phyloP scores from a whole-genome alignment of 92 coral and sea anemone species.

The Parazoanthus darwini region DNA sequence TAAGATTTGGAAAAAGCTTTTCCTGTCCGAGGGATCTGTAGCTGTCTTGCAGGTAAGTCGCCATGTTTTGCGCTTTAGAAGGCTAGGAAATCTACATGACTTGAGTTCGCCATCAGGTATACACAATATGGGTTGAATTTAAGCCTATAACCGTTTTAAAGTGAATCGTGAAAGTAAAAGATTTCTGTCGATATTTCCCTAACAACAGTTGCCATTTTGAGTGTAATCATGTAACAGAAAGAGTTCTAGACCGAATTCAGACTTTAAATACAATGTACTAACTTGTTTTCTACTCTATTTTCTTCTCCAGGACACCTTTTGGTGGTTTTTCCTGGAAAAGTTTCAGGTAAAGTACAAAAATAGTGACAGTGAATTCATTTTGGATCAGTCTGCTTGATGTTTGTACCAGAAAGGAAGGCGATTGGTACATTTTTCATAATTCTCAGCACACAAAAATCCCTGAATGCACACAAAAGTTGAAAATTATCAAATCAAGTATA shows the following conservation, averaged over 20 bases:
- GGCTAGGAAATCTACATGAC: neutral
- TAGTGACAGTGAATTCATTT: neutral
- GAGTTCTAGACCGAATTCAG: neutral
- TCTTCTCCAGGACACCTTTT: conserved; percentile 79
- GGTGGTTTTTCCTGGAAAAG: conserved; percentile 92
- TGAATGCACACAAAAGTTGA: too few species aligned
- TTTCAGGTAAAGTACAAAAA: conserved; percentile 38
- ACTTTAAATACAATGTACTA: too few species aligned
- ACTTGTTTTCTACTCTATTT: neutral
- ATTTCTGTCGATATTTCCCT: neutral
- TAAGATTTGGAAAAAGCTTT: conserved; percentile 81
- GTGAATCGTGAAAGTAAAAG: neutral
- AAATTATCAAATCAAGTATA: too few species aligned
- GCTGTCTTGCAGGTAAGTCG: conserved; percentile 73
- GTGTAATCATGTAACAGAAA: too few species aligned
- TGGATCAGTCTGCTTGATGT: too few species aligned
- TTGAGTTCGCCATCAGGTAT: neutral
- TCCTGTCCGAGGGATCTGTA: conserved; percentile 92
- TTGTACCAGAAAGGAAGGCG: too few species aligned
- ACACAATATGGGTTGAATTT: neutral
- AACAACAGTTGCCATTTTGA: too few species aligned
- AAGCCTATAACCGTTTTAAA: neutral
- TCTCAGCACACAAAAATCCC: too few species aligned
- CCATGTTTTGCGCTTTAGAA: neutral
- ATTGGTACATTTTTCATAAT: too few species aligned